A percentile compares a stretch with the other conserved stretches of the same genome.
Conservation (phyloP, 2,888 invertebrate genomes). For the Trilocha varians region DNA sequence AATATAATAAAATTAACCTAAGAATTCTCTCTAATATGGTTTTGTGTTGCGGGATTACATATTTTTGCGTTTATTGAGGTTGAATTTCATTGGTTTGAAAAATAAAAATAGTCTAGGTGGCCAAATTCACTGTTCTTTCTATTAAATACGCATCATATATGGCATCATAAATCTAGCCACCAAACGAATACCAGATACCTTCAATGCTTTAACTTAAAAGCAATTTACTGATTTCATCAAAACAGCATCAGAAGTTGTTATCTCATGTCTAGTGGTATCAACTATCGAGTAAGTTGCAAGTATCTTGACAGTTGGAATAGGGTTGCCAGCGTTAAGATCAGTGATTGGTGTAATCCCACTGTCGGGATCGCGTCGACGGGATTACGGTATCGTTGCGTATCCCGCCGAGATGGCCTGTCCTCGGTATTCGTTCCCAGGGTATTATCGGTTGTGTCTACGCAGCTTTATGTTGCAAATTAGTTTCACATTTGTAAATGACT, state of each 20-base stretch:
- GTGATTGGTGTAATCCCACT: conserved; percentile 12
- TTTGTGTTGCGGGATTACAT: no score
- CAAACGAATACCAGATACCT: no score
- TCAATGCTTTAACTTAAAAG: no score
- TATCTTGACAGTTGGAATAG: background rate
- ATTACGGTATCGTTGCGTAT: conserved; percentile 8
- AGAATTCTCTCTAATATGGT: no score
- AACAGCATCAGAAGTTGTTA: background rate
- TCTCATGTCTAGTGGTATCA: background rate
- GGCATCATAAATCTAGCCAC: no score
- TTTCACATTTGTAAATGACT: background rate
- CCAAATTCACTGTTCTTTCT: no score
- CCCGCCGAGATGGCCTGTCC: background rate
- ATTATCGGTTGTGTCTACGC: background rate
- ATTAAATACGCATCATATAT: no score
- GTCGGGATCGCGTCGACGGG: conserved; percentile 8
- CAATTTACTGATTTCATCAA: background rate
- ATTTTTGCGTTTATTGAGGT: no score
- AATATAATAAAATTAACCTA: no score
- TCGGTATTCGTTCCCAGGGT: background rate
- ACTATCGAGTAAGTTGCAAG: background rate
- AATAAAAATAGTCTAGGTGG: no score
- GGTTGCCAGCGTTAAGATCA: conserved; percentile 1
- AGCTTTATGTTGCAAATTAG: background rate
- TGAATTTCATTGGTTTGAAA: no score